Conservation (phyloP, 2,113 vertebrate genomes). For the Sorex araneus region DNA sequence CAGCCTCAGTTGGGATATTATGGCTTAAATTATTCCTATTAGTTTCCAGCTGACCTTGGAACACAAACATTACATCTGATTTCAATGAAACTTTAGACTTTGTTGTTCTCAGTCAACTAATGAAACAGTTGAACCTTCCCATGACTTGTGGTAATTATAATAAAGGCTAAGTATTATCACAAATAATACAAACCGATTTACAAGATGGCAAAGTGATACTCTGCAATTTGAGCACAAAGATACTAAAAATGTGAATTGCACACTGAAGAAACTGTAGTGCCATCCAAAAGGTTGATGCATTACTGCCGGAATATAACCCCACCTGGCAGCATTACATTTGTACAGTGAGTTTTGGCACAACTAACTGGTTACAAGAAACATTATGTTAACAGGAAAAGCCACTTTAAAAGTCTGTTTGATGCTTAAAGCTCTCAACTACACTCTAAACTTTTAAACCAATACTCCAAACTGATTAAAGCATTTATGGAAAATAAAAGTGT, state of each 20-base stretch:
- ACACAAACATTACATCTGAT: constrained; percentile 90
- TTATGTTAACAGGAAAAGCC: constrained; percentile 87
- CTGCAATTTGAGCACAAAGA: constrained; percentile 56
- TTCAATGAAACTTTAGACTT: constrained; percentile 90
- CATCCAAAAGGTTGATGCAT: neutral
- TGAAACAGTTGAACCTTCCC: constrained; percentile 89
- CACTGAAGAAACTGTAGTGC: constrained; percentile 33
- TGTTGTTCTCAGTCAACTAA: constrained; percentile 89
- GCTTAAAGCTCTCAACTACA: constrained; percentile 82
- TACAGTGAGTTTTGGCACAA: constrained; percentile 71
- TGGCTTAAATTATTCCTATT: constrained; percentile 88
- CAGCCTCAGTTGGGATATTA: constrained; percentile 83
- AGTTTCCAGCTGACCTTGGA: constrained; percentile 90
- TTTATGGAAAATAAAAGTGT: constrained; percentile 80
- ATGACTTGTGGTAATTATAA: constrained; percentile 87
- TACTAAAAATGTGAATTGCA: constrained; percentile 73
- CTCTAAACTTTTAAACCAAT: constrained; percentile 79
- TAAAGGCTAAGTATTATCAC: constrained; percentile 86
- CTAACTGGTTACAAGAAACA: constrained; percentile 79
- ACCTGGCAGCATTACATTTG: constrained; percentile 68
- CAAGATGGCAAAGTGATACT: constrained; percentile 81
- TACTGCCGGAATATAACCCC: constrained; percentile 57
- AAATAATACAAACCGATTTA: constrained; percentile 84
- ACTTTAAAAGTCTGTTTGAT: constrained; percentile 84
- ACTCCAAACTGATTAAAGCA: constrained; percentile 82